phyloP scores from a whole-genome alignment of 2,113 vertebrate genomes.

The Pygoscelis antarcticus region DNA sequence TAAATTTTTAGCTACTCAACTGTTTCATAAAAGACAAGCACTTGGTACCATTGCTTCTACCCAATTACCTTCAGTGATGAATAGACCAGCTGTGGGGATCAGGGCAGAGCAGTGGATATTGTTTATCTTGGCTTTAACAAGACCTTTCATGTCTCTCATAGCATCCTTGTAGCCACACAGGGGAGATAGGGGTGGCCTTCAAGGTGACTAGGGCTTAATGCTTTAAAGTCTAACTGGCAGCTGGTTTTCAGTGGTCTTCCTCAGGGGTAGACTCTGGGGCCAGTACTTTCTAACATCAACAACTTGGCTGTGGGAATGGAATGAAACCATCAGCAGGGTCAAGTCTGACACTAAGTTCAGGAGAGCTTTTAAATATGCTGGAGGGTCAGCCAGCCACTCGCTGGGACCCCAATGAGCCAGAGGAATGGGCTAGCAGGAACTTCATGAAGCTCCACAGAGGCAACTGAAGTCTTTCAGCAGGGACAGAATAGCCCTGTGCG shows the following conservation, averaged over 20 bases:
- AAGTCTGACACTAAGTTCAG: not conserved
- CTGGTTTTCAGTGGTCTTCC: not conserved
- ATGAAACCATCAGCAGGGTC: not conserved
- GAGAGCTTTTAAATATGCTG: not conserved
- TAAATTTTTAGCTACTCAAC: not conserved
- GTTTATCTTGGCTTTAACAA: not conserved
- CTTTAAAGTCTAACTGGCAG: not conserved
- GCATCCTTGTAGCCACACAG: not conserved
- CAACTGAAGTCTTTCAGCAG: not conserved
- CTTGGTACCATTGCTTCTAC: not conserved
- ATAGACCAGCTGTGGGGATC: not conserved
- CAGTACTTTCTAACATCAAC: not conserved
- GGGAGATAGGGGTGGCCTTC: not conserved
- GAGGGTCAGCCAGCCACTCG: not conserved
- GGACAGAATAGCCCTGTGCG: not conserved
- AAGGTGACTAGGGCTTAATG: not conserved
- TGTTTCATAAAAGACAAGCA: not conserved
- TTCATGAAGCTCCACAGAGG: not conserved
- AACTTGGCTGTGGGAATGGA: not conserved
- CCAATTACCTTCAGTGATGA: not conserved
- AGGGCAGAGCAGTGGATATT: not conserved
- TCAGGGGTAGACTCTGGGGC: not conserved
- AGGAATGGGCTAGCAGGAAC: not conserved
- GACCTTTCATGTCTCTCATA: not conserved
- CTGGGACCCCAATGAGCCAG: not conserved